Percentiles rank a stretch among this genome's conserved stretches.
Evolutionary conservation across 2,113 vertebrate genomes (phyloP).

Genomic region (Dermatemys mawii): DNA sequence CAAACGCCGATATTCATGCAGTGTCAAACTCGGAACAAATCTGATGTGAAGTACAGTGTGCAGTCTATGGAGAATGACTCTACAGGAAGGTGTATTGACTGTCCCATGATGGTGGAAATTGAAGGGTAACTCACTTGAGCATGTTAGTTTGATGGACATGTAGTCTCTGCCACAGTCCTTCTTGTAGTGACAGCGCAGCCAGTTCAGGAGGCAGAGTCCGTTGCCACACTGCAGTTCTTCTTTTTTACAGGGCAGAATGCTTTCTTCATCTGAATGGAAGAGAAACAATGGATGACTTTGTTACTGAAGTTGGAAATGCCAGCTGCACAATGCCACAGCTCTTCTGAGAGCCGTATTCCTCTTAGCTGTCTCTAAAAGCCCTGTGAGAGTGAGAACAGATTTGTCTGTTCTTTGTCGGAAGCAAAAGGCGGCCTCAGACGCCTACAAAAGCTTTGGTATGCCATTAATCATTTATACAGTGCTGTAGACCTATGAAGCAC

Average conservation of each 20-base stretch:
- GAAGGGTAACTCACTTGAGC: slow-evolving; percentile 83
- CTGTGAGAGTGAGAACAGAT: background rate
- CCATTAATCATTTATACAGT: background rate
- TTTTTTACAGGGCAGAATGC: slow-evolving; percentile 68
- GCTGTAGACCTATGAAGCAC: background rate
- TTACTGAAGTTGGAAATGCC: background rate
- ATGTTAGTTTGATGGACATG: slow-evolving; percentile 90
- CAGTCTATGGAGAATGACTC: background rate
- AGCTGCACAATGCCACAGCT: background rate
- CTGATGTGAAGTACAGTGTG: background rate
- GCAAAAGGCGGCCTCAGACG: background rate
- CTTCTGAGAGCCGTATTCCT: background rate
- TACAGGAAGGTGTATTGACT: background rate
- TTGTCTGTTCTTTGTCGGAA: background rate
- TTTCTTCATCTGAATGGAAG: slow-evolving; percentile 74
- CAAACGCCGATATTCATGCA: slow-evolving; percentile 5
- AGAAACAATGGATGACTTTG: slow-evolving; percentile 37
- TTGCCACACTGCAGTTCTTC: slow-evolving; percentile 76
- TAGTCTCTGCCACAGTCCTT: slow-evolving; percentile 81
- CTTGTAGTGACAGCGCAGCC: slow-evolving; percentile 83
- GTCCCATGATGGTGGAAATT: background rate
- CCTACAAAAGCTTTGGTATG: background rate
- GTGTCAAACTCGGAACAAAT: background rate
- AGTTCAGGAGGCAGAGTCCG: slow-evolving; percentile 74
- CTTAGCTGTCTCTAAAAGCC: background rate